Conservation (phyloP, 2,113 vertebrate genomes). For the Onychostoma macrolepis region DNA sequence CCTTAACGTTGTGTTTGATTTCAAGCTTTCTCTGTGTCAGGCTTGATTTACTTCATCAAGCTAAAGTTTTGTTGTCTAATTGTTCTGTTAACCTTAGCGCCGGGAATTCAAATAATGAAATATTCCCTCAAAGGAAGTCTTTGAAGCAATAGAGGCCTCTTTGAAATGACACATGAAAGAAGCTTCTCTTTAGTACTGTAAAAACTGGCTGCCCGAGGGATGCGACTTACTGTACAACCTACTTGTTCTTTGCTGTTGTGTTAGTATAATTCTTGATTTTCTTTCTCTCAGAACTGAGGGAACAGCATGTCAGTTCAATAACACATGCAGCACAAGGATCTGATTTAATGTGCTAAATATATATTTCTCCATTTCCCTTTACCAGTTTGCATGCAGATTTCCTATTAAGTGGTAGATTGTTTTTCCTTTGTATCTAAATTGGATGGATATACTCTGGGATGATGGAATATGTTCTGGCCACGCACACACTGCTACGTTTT, state of each 20-base stretch:
- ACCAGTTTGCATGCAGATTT: neutral
- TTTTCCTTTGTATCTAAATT: neutral
- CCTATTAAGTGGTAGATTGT: neutral
- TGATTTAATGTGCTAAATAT: neutral
- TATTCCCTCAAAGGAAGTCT: slow-evolving; percentile 6
- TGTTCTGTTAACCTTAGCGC: slow-evolving; percentile 13
- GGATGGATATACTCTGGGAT: neutral
- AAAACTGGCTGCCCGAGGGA: slow-evolving; percentile 22
- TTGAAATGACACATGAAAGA: slow-evolving; percentile 47
- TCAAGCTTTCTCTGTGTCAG: neutral
- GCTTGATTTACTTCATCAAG: slow-evolving; percentile 13
- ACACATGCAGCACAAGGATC: neutral
- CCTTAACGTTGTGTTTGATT: neutral
- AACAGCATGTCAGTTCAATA: neutral
- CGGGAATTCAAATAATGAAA: neutral
- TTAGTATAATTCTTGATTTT: slow-evolving; percentile 14
- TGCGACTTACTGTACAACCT: neutral
- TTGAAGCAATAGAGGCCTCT: slow-evolving; percentile 35
- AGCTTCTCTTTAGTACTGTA: slow-evolving; percentile 18
- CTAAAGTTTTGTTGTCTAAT: neutral
- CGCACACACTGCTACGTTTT: neutral
- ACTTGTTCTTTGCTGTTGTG: neutral
- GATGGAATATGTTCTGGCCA: neutral
- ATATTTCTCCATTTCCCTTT: neutral
- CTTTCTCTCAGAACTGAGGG: slow-evolving; percentile 5